A percentile compares a stretch with the other conserved stretches of the same genome.
phyloP scores from a whole-genome alignment of 23 tunicate genomes.

The Trididemnum miniatum region DNA sequence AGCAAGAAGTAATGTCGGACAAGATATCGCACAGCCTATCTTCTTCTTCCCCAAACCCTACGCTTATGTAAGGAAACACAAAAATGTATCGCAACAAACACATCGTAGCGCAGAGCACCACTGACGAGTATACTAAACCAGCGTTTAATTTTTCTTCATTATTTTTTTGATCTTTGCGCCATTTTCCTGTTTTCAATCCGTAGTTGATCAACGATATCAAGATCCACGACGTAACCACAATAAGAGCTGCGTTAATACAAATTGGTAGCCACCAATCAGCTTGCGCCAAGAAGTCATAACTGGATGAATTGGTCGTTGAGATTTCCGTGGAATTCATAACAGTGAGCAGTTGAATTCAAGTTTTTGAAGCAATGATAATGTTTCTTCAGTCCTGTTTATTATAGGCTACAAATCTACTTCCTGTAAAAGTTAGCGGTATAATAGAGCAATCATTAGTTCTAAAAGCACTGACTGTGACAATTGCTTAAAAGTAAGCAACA shows the following conservation, averaged over 20 bases:
- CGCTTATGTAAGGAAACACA: not conserved
- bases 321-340: too few species aligned
- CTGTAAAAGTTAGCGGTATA: too few species aligned
- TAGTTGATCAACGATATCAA: not conserved
- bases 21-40: conserved; percentile 3
- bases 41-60: not conserved
- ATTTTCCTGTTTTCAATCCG: conserved; percentile 13
- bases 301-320: too few species aligned
- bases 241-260: not conserved
- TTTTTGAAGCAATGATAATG: too few species aligned
- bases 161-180: not conserved
- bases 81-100: not conserved
- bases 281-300: too few species aligned
- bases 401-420: too few species aligned
- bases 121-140: not conserved
- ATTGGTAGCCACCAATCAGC: not conserved
- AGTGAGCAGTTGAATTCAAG: too few species aligned
- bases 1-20: not conserved
- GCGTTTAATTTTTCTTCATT: not conserved
- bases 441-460: too few species aligned
- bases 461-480: too few species aligned
- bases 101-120: not conserved
- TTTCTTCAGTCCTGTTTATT: too few species aligned
- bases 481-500: too few species aligned
- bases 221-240: not conserved